Evolutionary conservation across 2,888 invertebrate species (phyloP).

Genomic region (Gymnoscelis rufifasciata): DNA sequence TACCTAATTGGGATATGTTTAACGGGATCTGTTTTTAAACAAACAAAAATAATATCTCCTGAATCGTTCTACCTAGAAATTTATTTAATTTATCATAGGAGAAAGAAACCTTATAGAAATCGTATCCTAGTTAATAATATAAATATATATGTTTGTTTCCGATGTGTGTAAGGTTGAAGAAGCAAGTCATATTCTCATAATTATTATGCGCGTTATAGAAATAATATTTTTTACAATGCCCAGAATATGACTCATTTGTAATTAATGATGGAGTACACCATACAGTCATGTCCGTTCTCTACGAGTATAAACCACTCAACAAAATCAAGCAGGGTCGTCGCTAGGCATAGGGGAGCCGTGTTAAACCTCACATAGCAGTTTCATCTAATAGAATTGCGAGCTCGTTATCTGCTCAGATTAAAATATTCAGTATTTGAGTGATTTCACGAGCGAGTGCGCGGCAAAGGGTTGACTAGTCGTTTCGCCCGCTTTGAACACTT

Average conservation of each 20-base stretch:
- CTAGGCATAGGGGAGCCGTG: constrained; percentile 40
- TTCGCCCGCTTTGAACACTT: constrained; percentile 75
- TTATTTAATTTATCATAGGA: too few relatives aligned
- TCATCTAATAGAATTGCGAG: constrained; percentile 78
- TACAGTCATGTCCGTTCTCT: neutral
- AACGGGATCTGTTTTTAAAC: too few relatives aligned
- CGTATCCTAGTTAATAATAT: too few relatives aligned
- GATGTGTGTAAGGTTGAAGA: too few relatives aligned
- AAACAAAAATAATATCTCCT: too few relatives aligned
- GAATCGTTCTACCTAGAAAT: too few relatives aligned
- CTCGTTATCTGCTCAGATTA: constrained; percentile 80
- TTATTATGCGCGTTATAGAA: too few relatives aligned
- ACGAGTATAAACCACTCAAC: neutral
- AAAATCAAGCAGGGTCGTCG: constrained; percentile 27
- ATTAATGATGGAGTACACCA: too few relatives aligned
- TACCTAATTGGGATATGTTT: too few relatives aligned
- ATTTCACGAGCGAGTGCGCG: constrained; percentile 78
- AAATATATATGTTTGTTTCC: too few relatives aligned
- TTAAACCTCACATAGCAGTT: constrained; percentile 73
- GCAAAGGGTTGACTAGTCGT: constrained; percentile 78
- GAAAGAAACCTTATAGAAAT: too few relatives aligned
- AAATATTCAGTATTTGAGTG: constrained; percentile 80
- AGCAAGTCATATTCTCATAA: too few relatives aligned
- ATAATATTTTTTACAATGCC: neutral
- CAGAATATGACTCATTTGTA: neutral